These are phyloP conservation scores for Philaenus spumarius DNA, from an alignment of 1,140 invertebrate genomes.

Conservation along the genomic window DNA sequence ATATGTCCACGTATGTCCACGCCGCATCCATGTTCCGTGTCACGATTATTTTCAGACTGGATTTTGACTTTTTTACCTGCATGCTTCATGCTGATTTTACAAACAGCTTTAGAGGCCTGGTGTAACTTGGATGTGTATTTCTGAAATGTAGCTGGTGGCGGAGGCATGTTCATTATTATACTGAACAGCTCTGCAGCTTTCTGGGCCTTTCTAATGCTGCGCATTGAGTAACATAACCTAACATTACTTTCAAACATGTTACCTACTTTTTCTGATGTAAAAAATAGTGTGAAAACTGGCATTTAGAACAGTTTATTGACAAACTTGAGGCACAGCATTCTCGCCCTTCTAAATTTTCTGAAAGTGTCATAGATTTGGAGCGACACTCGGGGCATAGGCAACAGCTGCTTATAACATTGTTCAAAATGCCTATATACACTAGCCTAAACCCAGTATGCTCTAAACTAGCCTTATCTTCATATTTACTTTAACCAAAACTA, in stretches of 20 bases:
- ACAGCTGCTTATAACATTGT: too few relatives aligned
- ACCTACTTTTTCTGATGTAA: too few relatives aligned
- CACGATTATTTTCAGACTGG: not conserved
- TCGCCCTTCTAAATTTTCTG: too few relatives aligned
- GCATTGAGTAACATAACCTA: not conserved
- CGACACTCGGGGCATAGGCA: not conserved
- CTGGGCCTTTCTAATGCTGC: not conserved
- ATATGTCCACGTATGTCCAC: not conserved
- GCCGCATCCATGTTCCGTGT: not conserved
- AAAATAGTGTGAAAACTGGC: not conserved
- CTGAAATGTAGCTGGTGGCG: not conserved
- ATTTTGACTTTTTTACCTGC: not conserved
- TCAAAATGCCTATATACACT: too few relatives aligned
- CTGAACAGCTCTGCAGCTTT: slow-evolving; percentile 4
- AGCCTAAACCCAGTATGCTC: too few relatives aligned
- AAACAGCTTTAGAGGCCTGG: not conserved
- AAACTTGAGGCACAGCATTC: too few relatives aligned
- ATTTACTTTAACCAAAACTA: too few relatives aligned
- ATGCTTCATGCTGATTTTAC: not conserved
- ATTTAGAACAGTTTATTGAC: too few relatives aligned
- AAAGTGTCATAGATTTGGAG: not conserved
- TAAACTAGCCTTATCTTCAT: too few relatives aligned
- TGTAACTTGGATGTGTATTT: not conserved
- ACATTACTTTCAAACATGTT: not conserved
- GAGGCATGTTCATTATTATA: not conserved